Evolutionary conservation across 2,888 invertebrate genomes (phyloP).

Genomic region (Apotomis capreana): DNA sequence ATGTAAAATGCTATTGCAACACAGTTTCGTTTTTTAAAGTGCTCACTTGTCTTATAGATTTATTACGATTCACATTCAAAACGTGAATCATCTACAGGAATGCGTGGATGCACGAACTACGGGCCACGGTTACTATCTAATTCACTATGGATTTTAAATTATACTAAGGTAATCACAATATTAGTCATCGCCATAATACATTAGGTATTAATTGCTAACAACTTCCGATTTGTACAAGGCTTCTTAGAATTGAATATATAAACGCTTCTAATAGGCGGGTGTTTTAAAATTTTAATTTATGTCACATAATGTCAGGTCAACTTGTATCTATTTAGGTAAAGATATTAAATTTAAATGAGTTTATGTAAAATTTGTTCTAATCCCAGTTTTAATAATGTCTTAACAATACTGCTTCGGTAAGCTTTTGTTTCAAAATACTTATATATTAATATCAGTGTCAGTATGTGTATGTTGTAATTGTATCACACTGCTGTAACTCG

Average conservation of each 20-base stretch:
- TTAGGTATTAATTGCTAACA: slow-evolving; percentile 14
- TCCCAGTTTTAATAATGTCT: neutral
- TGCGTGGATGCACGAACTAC: slow-evolving; percentile 46
- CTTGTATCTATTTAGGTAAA: neutral
- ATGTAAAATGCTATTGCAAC: slow-evolving; percentile 21
- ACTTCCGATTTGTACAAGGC: slow-evolving; percentile 10
- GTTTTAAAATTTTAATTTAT: slow-evolving; percentile 4
- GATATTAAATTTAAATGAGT: slow-evolving; percentile 9
- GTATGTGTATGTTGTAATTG: neutral
- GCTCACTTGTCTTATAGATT: slow-evolving; percentile 36
- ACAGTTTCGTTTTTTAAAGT: slow-evolving; percentile 21
- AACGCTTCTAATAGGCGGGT: neutral
- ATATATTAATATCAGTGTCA: neutral
- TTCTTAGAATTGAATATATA: neutral
- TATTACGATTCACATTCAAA: slow-evolving; percentile 47
- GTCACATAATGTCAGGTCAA: slow-evolving; percentile 8
- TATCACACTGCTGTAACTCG: neutral
- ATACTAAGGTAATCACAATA: slow-evolving; percentile 18
- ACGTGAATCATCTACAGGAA: slow-evolving; percentile 55
- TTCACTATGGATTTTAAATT: slow-evolving; percentile 28
- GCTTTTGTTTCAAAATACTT: neutral
- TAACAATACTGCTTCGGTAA: neutral
- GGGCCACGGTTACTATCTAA: slow-evolving; percentile 7
- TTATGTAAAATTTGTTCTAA: neutral
- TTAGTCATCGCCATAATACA: slow-evolving; percentile 20